Base-by-base conservation (phyloP, 2,888 invertebrate genomes). In the Seladonia tumulorum region DNA sequence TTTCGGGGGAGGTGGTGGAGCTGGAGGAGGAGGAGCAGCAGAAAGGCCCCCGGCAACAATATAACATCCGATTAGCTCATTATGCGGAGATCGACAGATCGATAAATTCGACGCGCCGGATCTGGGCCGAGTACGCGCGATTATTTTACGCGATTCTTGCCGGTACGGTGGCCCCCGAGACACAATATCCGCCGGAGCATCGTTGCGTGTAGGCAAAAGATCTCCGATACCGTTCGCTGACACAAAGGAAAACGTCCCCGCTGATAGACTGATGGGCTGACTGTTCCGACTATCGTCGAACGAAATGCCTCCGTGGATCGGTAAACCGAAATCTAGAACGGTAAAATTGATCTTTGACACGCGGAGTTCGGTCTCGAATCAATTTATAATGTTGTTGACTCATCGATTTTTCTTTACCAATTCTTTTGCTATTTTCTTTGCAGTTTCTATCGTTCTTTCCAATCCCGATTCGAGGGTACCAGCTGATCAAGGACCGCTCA, bases 21-120 rank as follows among this genome's bases (percentile, higher is more conserved):
- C 7, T 0, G 47, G 16, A 22, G 22, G 53, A 53, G 53, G 22
- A 53, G 45, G 2, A 45, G 12, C n/a, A 5, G 29, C 63, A 71
- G 76, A 79, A 80, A 75, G 73, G 70, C 76, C 29, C 75, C 72
- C 76, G 87, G 83, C 79, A 87, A 86, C 82, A 81, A 85, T 91
- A 92, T 92, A 92, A 92, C 91, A 92, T 92, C 91, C 93, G 94
- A 94, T 94, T 94, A 94, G 93, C 92, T 94, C 90, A 93, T 93
- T 94, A 94, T 93, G 90, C 92, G 89, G 87, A 93, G 94, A 94
- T 94, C 93, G 71, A 71, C 92, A 60, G 81, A 92, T 92, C 91
- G 93, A 94, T 94, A 94, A 94, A 93, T 93, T 92, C 91, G 89
- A 91, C 93, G 91, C 90, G 91, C 90, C 87, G 89, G 88, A 83